Evolutionary conservation across 2,113 vertebrate species (phyloP).

Genomic region (Pyrgilauda ruficollis): DNA sequence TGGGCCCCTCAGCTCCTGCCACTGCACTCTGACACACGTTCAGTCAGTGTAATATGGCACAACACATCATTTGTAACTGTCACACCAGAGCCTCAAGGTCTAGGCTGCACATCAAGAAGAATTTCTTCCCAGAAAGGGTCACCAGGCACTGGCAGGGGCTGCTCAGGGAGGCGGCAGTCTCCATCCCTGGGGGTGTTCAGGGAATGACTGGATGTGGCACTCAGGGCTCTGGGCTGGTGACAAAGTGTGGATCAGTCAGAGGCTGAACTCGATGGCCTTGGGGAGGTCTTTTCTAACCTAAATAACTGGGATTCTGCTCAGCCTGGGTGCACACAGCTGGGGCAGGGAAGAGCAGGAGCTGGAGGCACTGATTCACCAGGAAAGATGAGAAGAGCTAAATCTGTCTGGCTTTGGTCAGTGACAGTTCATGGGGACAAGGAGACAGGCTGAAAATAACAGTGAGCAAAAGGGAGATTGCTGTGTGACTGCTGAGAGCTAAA

Average conservation of each 20-base stretch:
- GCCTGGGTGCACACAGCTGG: neutral
- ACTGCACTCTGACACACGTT: accelerated
- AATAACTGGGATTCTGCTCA: neutral
- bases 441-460: neutral
- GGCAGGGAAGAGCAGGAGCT: neutral
- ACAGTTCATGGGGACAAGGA: neutral
- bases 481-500: neutral
- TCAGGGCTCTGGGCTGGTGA: neutral
- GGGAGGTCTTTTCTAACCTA: neutral
- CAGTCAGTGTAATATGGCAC: accelerated
- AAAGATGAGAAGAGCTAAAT: conserved; percentile 53
- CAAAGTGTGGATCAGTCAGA: neutral
- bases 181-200: neutral
- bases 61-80: accelerated
- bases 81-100: neutral
- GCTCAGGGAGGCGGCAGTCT: neutral
- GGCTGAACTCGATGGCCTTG: neutral
- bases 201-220: neutral
- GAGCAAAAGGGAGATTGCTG: neutral
- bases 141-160: neutral
- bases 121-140: neutral
- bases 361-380: neutral
- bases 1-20: neutral
- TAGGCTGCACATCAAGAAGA: neutral
- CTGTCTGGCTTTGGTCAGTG: neutral